Conservation (phyloP, 2,113 vertebrate genomes). For the Lampris megalopsis region DNA sequence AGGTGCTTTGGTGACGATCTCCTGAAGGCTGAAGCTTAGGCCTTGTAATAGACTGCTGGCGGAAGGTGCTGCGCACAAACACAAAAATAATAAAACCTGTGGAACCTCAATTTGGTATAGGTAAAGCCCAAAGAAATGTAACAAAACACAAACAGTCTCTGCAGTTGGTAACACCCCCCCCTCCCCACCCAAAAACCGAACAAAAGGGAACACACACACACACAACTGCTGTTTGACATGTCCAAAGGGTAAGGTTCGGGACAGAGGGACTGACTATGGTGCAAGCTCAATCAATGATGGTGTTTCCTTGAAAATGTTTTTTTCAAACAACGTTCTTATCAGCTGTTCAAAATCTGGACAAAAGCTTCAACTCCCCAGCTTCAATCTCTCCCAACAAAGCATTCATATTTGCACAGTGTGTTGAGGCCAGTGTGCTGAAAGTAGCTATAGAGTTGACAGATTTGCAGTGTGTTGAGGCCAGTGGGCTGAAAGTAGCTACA, state of each 20-base stretch:
- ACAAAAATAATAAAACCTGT: constrained; percentile 18
- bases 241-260: constrained; percentile 52
- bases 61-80: constrained; percentile 84
- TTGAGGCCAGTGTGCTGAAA: constrained; percentile 39
- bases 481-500: constrained; percentile 54
- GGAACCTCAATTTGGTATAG: not conserved
- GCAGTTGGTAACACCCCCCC: constrained; percentile 1
- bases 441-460: constrained; percentile 37
- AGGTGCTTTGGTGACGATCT: constrained; percentile 90
- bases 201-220: not conserved
- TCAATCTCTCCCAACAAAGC: constrained; percentile 17
- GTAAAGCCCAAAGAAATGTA: not conserved
- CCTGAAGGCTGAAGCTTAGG: constrained; percentile 97
- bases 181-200: not conserved
- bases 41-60: constrained; percentile 97
- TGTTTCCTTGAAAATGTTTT: constrained; percentile 47
- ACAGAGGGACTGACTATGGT: constrained; percentile 55
- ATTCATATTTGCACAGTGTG: constrained; percentile 41
- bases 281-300: constrained; percentile 70
- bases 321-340: constrained; percentile 44
- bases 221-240: constrained; percentile 21
- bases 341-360: constrained; percentile 11
- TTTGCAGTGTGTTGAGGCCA: constrained; percentile 44
- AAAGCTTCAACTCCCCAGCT: not conserved
- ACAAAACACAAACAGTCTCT: constrained; percentile 3